phyloP scores from a whole-genome alignment of 1,140 invertebrate species.

The Drosophila sucinea region DNA sequence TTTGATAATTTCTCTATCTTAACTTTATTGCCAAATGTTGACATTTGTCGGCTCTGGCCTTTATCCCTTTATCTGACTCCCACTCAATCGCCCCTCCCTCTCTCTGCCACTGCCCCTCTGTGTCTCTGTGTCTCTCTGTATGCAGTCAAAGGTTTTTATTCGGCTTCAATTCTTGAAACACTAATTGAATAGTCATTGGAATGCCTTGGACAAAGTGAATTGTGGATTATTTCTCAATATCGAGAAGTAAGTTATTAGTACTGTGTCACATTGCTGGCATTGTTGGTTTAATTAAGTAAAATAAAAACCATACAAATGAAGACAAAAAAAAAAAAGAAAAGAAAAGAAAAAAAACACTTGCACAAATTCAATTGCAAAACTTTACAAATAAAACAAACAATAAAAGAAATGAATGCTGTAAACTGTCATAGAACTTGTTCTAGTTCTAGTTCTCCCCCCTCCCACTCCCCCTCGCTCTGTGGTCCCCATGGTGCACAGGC shows the following conservation, averaged over 20 bases:
- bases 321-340: background rate
- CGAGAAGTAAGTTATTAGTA: background rate
- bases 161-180: background rate
- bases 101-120: too few relatives aligned
- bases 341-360: conserved; percentile 42
- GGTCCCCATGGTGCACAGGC: conserved; percentile 23
- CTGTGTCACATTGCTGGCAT: conserved; percentile 34
- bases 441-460: background rate
- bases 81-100: too few relatives aligned
- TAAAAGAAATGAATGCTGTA: background rate
- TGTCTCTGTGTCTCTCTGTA: too few relatives aligned
- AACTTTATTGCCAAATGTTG: too few relatives aligned
- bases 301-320: too few relatives aligned
- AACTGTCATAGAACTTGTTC: conserved; percentile 9
- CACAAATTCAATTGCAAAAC: conserved; percentile 43
- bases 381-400: conserved; percentile 12
- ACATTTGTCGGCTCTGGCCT: too few relatives aligned
- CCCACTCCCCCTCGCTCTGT: background rate
- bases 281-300: conserved; percentile 56
- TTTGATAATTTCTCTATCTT: too few relatives aligned
- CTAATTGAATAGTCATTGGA: background rate
- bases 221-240: background rate
- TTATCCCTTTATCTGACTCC: too few relatives aligned
- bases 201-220: background rate
- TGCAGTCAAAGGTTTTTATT: background rate